Percentiles rank a stretch among this genome's conserved stretches.
phyloP scores from a whole-genome alignment of 2,888 invertebrate species.

The Polymixis lichenea region DNA sequence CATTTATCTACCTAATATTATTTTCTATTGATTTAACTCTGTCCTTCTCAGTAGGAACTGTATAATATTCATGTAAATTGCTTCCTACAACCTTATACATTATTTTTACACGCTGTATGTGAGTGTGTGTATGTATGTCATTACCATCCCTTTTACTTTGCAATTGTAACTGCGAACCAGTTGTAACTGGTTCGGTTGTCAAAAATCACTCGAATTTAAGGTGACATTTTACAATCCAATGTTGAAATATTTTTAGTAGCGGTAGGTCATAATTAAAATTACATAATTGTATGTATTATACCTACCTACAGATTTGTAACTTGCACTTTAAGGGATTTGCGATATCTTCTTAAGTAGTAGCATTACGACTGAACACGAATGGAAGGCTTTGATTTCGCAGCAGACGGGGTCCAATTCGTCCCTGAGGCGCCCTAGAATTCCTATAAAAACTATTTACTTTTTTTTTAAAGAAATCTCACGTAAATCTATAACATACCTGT shows the following conservation, averaged over 20 bases:
- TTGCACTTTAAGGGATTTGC: background rate
- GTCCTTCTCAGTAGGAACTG: no score
- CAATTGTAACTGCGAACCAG: no score
- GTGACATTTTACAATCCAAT: slow-evolving; percentile 35
- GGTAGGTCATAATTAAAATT: slow-evolving; percentile 18
- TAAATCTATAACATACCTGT: background rate
- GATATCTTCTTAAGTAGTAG: background rate
- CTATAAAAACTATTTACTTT: background rate
- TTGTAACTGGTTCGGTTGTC: slow-evolving; percentile 43
- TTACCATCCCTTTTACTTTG: slow-evolving; percentile 61
- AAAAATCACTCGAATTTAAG: slow-evolving; percentile 43
- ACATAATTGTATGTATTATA: background rate
- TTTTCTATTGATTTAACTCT: no score
- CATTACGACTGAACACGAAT: background rate
- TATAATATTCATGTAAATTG: background rate
- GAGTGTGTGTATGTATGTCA: slow-evolving; percentile 51
- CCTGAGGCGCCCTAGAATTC: background rate
- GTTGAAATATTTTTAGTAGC: slow-evolving; percentile 38
- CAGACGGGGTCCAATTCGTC: background rate
- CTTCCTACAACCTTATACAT: slow-evolving; percentile 1
- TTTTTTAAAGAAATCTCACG: no score
- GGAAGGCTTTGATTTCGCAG: background rate
- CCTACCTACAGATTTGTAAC: background rate
- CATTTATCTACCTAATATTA: no score
- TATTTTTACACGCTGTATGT: slow-evolving; percentile 10